Percentiles rank a stretch among this genome's conserved stretches.
Evolutionary conservation across 64 coral and sea anemone species (phyloP).

Genomic region (Porites lutea): DNA sequence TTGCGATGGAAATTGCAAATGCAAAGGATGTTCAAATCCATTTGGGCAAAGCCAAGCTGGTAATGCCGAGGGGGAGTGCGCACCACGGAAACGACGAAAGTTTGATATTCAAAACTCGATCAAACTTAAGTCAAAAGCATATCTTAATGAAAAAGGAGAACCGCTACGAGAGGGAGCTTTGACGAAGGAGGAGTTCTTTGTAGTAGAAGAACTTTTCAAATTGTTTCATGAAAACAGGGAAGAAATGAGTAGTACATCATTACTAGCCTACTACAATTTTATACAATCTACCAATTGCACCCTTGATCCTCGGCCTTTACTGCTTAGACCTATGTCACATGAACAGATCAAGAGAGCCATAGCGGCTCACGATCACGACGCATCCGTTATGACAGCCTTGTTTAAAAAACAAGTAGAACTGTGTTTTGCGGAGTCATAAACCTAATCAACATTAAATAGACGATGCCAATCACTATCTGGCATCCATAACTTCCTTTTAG

Average conservation of each 20-base stretch:
- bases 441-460: not conserved
- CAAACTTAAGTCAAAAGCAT: slow-evolving; percentile 11
- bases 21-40: slow-evolving; percentile 23
- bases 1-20: slow-evolving; percentile 15
- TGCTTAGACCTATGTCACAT: too few relatives aligned
- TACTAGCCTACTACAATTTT: too few relatives aligned
- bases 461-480: not conserved
- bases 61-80: not conserved
- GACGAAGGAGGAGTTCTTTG: too few relatives aligned
- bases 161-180: too few relatives aligned
- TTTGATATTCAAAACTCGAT: slow-evolving; percentile 7
- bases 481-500: too few relatives aligned
- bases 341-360: too few relatives aligned
- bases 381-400: slow-evolving; percentile 5
- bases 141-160: too few relatives aligned
- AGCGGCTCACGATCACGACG: slow-evolving; percentile 18
- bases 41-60: not conserved
- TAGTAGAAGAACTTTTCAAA: too few relatives aligned
- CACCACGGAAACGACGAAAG: slow-evolving; percentile 11
- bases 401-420: slow-evolving; percentile 39
- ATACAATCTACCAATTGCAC: too few relatives aligned
- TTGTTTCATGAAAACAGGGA: too few relatives aligned
- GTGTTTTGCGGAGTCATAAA: not conserved
- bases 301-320: too few relatives aligned
- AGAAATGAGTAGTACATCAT: too few relatives aligned